phyloP scores from a whole-genome alignment of 2,888 invertebrate genomes.

The Allygus modestus region DNA sequence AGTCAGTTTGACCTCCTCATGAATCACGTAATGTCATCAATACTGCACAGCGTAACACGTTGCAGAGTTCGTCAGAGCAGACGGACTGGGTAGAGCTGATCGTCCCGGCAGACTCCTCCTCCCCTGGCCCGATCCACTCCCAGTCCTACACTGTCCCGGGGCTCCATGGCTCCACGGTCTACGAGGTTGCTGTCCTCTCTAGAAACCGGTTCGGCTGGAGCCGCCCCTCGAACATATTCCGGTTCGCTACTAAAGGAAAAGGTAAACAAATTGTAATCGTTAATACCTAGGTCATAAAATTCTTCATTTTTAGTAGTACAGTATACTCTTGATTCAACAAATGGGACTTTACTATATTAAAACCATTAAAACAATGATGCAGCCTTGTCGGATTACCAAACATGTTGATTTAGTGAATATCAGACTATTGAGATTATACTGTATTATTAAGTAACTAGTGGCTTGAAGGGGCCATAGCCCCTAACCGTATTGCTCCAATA shows the following conservation, averaged over 20 bases:
- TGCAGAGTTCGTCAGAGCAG: constrained; percentile 25
- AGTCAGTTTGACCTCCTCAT: too few relatives aligned
- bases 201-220: constrained; percentile 93
- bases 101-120: constrained; percentile 81
- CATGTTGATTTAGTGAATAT: too few relatives aligned
- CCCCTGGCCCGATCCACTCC: constrained; percentile 84
- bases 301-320: neutral
- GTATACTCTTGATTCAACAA: neutral
- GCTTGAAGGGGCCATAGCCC: too few relatives aligned
- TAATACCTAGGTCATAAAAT: too few relatives aligned
- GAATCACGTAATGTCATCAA: too few relatives aligned
- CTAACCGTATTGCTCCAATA: too few relatives aligned
- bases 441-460: too few relatives aligned
- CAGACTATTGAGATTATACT: too few relatives aligned
- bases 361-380: too few relatives aligned
- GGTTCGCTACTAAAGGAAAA: constrained; percentile 87
- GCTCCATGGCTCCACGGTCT: constrained; percentile 84
- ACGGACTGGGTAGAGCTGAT: constrained; percentile 81
- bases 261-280: constrained; percentile 79
- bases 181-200: constrained; percentile 88
- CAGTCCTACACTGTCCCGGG: constrained; percentile 86
- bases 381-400: too few relatives aligned
- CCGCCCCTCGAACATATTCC: constrained; percentile 84
- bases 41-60: too few relatives aligned
- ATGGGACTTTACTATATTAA: too few relatives aligned